These are phyloP conservation scores for Dryobota labecula DNA, from an alignment of 2,888 invertebrate species.

Conservation along the genomic window DNA sequence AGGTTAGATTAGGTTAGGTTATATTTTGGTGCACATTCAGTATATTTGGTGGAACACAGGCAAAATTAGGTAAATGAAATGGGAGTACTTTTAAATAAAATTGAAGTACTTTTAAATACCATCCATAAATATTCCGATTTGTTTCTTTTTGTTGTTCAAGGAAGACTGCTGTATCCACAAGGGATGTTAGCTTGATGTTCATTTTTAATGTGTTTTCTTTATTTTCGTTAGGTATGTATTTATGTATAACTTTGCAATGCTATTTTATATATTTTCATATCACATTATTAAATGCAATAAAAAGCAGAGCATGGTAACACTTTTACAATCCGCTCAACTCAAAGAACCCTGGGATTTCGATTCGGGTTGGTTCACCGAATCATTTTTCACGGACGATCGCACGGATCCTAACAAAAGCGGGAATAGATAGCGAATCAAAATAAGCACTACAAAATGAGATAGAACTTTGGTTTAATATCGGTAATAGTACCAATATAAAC, in stretches of 20 bases:
- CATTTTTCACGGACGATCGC: background rate
- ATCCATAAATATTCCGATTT: conserved; percentile 52
- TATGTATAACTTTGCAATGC: background rate
- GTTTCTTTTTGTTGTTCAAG: conserved; percentile 42
- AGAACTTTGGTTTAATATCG: conserved; percentile 1
- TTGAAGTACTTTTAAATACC: too few relatives aligned
- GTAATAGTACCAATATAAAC: background rate
- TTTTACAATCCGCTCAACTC: background rate
- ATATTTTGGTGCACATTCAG: too few relatives aligned
- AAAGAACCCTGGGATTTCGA: background rate
- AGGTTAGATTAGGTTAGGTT: too few relatives aligned
- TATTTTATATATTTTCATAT: background rate
- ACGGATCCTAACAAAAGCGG: background rate
- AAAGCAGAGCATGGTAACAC: background rate
- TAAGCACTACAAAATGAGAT: conserved; percentile 18
- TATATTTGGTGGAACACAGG: too few relatives aligned
- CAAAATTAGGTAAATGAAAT: too few relatives aligned
- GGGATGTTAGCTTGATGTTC: conserved; percentile 23
- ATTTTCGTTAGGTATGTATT: background rate
- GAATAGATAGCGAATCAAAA: conserved; percentile 26
- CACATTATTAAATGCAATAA: background rate
- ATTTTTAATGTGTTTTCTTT: background rate
- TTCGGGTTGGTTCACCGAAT: background rate
- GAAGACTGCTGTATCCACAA: conserved; percentile 17
- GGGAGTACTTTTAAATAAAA: too few relatives aligned